phyloP scores from a whole-genome alignment of 2,797 vertebrate genomes.

The Leuciscus waleckii region DNA sequence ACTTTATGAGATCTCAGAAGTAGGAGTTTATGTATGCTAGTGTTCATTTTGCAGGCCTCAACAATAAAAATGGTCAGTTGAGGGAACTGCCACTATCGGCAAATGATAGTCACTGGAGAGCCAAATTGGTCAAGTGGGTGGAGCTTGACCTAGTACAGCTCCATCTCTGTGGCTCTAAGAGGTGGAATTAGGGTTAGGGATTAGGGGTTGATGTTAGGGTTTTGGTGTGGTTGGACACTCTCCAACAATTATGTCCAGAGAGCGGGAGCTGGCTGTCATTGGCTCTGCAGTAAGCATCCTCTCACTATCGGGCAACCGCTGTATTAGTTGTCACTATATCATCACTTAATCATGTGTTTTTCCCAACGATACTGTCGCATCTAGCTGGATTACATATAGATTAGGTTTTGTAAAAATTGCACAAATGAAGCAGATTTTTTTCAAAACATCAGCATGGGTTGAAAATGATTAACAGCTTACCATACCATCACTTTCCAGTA shows the following conservation, averaged over 20 bases:
- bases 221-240: not conserved
- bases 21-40: not conserved
- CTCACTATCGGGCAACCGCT: not conserved
- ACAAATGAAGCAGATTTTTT: no score
- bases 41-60: not conserved
- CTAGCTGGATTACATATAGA: not conserved
- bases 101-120: not conserved
- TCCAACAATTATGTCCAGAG: not conserved
- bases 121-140: not conserved
- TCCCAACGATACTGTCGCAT: not conserved
- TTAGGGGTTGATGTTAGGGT: not conserved
- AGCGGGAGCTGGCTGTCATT: not conserved
- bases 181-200: not conserved
- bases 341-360: not conserved
- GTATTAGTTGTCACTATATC: not conserved
- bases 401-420: no score
- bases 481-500: not conserved
- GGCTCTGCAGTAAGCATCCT: not conserved
- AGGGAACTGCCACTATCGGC: not conserved
- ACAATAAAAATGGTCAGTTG: no score
- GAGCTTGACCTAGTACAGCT: not conserved
- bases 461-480: no score
- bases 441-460: no score
- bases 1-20: not conserved
- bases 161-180: not conserved